phyloP scores from a whole-genome alignment of 2,113 vertebrate species.

The Litocranius walleri region DNA sequence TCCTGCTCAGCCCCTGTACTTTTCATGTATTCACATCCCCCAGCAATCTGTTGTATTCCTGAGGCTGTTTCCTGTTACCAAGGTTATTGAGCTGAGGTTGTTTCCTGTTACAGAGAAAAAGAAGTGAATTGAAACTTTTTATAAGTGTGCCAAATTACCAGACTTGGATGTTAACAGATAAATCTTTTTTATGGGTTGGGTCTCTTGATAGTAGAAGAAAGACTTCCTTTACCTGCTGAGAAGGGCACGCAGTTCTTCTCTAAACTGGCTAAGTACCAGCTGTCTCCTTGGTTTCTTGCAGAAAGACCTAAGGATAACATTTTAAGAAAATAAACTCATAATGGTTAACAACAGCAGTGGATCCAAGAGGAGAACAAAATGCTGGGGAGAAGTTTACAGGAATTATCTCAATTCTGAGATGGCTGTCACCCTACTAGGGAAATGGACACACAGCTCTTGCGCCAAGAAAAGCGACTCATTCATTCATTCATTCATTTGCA shows the following conservation, averaged over 20 bases:
- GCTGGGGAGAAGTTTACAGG: not conserved
- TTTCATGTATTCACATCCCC: not conserved
- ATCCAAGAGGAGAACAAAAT: not conserved
- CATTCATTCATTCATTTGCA: not conserved
- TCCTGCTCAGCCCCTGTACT: too few relatives aligned
- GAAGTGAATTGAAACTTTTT: not conserved
- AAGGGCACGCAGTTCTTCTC: not conserved
- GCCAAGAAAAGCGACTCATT: not conserved
- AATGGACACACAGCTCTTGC: not conserved
- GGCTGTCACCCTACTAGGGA: not conserved
- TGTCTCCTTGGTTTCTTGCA: not conserved
- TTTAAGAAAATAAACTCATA: not conserved
- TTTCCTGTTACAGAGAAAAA: conserved; percentile 6
- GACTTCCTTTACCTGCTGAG: not conserved
- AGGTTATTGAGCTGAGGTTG: not conserved
- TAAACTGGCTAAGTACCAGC: not conserved
- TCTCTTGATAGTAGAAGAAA: not conserved
- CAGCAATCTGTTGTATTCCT: not conserved
- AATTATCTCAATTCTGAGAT: not conserved
- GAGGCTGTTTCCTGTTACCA: not conserved
- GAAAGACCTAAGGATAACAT: not conserved
- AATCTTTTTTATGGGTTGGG: not conserved
- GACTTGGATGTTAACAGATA: not conserved
- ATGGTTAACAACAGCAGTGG: not conserved
- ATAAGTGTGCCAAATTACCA: conserved; percentile 4